phyloP scores from a whole-genome alignment of 1,140 invertebrate genomes.

The Copidosoma floridanum region DNA sequence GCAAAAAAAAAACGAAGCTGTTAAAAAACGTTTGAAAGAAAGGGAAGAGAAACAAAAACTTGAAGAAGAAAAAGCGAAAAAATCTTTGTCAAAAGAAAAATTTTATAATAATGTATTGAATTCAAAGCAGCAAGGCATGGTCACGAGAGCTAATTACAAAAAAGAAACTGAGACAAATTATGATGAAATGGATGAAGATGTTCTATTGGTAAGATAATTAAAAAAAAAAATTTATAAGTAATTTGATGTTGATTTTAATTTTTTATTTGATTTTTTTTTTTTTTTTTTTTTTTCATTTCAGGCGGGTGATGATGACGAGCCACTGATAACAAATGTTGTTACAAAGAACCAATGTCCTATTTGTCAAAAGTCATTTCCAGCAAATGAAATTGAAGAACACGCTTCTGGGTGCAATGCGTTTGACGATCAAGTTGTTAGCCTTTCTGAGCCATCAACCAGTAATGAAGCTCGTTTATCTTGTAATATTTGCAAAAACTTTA shows the following conservation, averaged over 20 bases:
- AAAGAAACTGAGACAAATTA: neutral
- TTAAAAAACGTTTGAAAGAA: conserved; percentile 2
- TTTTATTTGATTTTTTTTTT: neutral
- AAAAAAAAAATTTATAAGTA: neutral
- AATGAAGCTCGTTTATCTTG: conserved; percentile 24
- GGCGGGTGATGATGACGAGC: neutral
- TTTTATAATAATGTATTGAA: neutral
- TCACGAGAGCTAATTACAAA: neutral
- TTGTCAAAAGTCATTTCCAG: conserved; percentile 35
- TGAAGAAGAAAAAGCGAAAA: neutral
- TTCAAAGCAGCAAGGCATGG: conserved; percentile 1
- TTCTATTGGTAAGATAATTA: neutral
- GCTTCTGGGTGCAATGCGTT: conserved; percentile 40
- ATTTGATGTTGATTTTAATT: neutral
- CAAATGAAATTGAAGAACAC: conserved; percentile 36
- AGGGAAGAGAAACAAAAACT: neutral
- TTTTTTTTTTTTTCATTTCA: neutral
- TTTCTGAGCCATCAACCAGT: too few species aligned
- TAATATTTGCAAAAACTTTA: conserved; percentile 31
- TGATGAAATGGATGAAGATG: neutral
- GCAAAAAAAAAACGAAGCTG: conserved; percentile 4
- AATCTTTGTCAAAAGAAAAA: conserved; percentile 10
- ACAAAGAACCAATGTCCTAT: conserved; percentile 38
- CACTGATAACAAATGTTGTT: neutral
- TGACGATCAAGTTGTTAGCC: neutral